Evolutionary conservation across 35 echinoderm and acorn worm genomes (phyloP).

Genomic region (Apostichopus japonicus): DNA sequence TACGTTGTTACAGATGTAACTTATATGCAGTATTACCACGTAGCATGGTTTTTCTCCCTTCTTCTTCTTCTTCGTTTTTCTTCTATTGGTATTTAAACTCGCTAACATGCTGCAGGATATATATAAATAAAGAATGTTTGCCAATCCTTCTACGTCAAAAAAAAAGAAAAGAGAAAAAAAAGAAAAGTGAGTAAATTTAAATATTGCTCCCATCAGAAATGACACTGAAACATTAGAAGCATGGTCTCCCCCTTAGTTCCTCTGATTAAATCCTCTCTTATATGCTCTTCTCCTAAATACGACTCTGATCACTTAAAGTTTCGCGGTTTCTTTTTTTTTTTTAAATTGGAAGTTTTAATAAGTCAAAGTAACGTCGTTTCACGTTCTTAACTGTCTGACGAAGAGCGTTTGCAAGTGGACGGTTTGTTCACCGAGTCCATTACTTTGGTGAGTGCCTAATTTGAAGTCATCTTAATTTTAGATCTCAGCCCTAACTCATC

Average conservation of each 20-base stretch:
- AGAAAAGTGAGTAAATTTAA: slow-evolving; percentile 2
- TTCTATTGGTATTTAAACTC: neutral
- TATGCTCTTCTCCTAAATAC: neutral
- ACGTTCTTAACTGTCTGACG: slow-evolving; percentile 11
- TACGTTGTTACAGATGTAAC: neutral
- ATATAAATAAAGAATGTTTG: neutral
- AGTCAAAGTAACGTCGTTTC: slow-evolving; percentile 35
- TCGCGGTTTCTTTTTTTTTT: neutral
- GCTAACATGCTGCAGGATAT: neutral
- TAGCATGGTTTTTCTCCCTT: neutral
- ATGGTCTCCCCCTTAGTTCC: neutral
- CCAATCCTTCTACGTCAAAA: neutral
- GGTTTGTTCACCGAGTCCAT: slow-evolving; percentile 16
- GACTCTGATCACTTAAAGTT: neutral
- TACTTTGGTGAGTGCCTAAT: slow-evolving; percentile 27
- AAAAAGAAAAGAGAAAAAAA: neutral
- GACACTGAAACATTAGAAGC: slow-evolving; percentile 9
- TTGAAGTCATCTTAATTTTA: slow-evolving; percentile 38
- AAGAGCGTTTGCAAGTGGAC: neutral
- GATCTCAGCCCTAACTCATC: slow-evolving; percentile 44
- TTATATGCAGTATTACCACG: neutral
- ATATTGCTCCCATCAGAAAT: neutral
- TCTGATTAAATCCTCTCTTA: neutral
- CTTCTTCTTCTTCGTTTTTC: neutral
- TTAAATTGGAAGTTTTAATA: slow-evolving; percentile 57